These are phyloP conservation scores for Chironomus tentans DNA, from an alignment of 2,888 invertebrate species.

Conservation along the genomic window DNA sequence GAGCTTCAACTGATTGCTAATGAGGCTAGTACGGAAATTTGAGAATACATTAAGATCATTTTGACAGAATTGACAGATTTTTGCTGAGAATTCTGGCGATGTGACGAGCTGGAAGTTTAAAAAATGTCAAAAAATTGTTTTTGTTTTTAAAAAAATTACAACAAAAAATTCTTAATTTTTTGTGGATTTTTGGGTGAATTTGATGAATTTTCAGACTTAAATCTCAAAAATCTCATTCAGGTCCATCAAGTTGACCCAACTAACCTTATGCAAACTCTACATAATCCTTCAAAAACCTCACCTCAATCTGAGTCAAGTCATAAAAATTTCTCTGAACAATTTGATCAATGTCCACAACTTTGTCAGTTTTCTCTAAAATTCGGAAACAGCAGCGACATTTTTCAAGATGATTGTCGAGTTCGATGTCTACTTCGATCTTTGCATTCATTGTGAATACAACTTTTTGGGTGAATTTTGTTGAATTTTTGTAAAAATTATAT, in stretches of 20 bases:
- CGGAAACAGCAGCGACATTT: neutral
- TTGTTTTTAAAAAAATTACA: neutral
- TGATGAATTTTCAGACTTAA: neutral
- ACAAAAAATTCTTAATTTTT: neutral
- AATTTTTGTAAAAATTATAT: too few species aligned
- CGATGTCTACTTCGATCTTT: neutral
- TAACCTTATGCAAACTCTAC: neutral
- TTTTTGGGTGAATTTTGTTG: too few species aligned
- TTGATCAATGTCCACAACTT: neutral
- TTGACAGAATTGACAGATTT: neutral
- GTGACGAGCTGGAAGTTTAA: neutral
- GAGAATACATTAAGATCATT: conserved; percentile 1
- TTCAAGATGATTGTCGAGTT: neutral
- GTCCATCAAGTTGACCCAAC: neutral
- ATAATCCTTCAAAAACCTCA: neutral
- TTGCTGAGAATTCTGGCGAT: neutral
- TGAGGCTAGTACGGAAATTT: neutral
- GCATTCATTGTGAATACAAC: too few species aligned
- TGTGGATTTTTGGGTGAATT: neutral
- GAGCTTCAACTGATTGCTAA: neutral
- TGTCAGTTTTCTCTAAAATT: neutral
- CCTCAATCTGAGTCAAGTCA: neutral
- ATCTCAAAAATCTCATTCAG: neutral
- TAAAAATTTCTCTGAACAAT: neutral
- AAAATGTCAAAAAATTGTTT: neutral